A percentile compares a stretch with the other conserved stretches of the same genome.
Evolutionary conservation across 35 echinoderm and acorn worm species (phyloP).

Genomic region (Anneissia japonica): DNA sequence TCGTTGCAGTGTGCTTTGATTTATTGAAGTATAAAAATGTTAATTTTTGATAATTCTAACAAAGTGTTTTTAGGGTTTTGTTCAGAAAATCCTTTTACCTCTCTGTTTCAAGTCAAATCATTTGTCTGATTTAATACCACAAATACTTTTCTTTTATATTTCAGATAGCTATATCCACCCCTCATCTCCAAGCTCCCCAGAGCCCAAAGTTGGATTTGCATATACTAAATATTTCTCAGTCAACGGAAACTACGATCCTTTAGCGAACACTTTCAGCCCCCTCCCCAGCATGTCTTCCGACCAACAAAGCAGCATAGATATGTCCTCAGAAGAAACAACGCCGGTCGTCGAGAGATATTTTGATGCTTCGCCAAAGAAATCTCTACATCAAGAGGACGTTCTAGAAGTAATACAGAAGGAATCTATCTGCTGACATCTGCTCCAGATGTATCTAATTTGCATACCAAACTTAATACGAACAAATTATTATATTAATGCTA

Average conservation of each 20-base stretch:
- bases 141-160: not conserved
- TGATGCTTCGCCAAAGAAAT: not conserved
- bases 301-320: not conserved
- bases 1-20: too few relatives aligned
- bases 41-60: too few relatives aligned
- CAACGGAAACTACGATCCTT: not conserved
- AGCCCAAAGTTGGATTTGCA: not conserved
- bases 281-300: not conserved
- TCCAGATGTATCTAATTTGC: not conserved
- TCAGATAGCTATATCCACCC: not conserved
- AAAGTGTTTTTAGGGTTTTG: too few relatives aligned
- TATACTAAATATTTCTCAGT: not conserved
- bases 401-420: not conserved
- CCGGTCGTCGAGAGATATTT: not conserved
- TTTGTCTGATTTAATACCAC: too few relatives aligned
- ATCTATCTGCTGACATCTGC: not conserved
- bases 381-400: not conserved
- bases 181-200: not conserved
- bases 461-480: too few relatives aligned
- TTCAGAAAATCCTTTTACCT: too few relatives aligned
- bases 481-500: too few relatives aligned
- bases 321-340: not conserved
- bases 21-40: too few relatives aligned
- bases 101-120: too few relatives aligned
- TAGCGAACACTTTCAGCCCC: not conserved